Conservation (phyloP, 1,140 invertebrate genomes). For the Aphidius gifuensis region DNA sequence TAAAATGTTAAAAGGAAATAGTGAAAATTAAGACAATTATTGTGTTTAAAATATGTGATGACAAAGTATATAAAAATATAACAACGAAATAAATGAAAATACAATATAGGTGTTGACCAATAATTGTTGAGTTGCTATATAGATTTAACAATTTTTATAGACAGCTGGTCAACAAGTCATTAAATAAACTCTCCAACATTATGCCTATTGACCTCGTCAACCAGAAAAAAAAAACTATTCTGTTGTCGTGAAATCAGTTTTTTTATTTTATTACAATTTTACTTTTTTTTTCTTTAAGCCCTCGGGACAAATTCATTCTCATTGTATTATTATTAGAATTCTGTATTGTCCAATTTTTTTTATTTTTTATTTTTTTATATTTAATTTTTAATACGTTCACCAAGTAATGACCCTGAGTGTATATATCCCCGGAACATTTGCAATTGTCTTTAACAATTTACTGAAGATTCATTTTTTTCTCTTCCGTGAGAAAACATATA, state of each 20-base stretch:
- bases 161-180: slow-evolving; percentile 10
- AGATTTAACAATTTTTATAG: slow-evolving; percentile 1
- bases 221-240: background rate
- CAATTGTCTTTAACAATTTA: slow-evolving; percentile 17
- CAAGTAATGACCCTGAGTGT: slow-evolving; percentile 16
- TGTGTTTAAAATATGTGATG: too few species aligned
- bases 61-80: too few species aligned
- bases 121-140: background rate
- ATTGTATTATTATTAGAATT: too few species aligned
- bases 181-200: slow-evolving; percentile 1
- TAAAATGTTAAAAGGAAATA: too few species aligned
- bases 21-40: too few species aligned
- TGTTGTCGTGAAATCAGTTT: slow-evolving; percentile 1
- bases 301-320: slow-evolving; percentile 3
- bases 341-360: background rate
- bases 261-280: background rate
- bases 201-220: slow-evolving; percentile 14
- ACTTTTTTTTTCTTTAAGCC: background rate
- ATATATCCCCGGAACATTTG: slow-evolving; percentile 18
- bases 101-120: slow-evolving; percentile 8
- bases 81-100: background rate
- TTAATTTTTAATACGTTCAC: slow-evolving; percentile 2
- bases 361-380: background rate
- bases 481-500: slow-evolving; percentile 40
- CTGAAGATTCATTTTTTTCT: slow-evolving; percentile 24